Conservation (phyloP, 2,888 invertebrate species). For the Sepioteuthis lessoniana region DNA sequence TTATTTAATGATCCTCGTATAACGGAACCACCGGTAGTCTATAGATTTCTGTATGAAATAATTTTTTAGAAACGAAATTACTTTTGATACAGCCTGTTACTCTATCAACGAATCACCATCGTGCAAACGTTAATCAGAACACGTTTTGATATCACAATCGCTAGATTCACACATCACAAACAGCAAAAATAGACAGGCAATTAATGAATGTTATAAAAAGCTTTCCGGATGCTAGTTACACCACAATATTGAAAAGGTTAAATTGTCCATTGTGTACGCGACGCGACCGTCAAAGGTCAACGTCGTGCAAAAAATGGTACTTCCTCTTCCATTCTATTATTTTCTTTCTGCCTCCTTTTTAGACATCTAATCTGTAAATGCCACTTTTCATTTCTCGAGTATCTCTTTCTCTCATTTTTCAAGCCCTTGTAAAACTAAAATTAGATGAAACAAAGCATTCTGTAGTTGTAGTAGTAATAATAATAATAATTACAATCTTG, state of each 20-base stretch:
- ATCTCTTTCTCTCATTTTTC: not conserved
- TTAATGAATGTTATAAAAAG: not conserved
- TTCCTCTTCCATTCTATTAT: not conserved
- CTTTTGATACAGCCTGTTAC: no score
- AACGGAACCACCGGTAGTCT: no score
- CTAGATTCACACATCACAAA: not conserved
- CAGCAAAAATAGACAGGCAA: not conserved
- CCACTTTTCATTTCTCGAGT: not conserved
- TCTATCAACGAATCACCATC: no score
- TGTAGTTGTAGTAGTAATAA: no score
- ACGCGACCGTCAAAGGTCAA: not conserved
- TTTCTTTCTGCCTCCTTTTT: not conserved
- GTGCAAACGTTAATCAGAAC: no score
- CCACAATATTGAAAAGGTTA: conserved; percentile 23
- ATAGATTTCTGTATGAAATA: no score
- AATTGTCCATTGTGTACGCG: not conserved
- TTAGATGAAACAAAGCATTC: no score
- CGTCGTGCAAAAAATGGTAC: conserved; percentile 2
- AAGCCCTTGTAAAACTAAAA: not conserved
- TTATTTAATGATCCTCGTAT: no score
- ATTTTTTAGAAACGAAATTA: no score
- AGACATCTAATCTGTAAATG: not conserved
- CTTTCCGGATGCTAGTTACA: not conserved
- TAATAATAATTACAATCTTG: no score
- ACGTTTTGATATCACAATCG: not conserved